phyloP scores from a whole-genome alignment of 2,888 invertebrate species.

The Chloroclysta siterata region DNA sequence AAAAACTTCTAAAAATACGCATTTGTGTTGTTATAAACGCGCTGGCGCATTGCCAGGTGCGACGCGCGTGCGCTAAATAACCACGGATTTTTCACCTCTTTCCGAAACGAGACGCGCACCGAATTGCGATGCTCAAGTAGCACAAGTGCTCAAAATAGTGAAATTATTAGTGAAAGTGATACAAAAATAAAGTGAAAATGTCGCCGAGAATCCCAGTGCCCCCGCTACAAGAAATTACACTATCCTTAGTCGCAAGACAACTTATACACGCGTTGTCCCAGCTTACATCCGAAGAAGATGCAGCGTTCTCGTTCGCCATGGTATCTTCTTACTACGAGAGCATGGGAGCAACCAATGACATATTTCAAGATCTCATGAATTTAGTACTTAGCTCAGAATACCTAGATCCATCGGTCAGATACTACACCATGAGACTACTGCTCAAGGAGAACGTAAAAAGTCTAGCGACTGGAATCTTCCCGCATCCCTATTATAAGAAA shows the following conservation, averaged over 20 bases:
- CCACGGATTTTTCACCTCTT: conserved; percentile 73
- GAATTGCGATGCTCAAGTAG: conserved; percentile 69
- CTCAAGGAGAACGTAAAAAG: conserved; percentile 87
- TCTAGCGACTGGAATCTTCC: conserved; percentile 88
- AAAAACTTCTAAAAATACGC: conserved; percentile 80
- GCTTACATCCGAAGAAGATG: conserved; percentile 85
- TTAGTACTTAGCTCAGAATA: conserved; percentile 87
- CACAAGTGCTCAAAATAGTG: conserved; percentile 38
- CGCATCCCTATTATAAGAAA: conserved; percentile 88
- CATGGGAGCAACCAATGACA: conserved; percentile 87
- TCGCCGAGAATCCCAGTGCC: conserved; percentile 87
- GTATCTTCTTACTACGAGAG: conserved; percentile 85
- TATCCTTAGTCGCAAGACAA: conserved; percentile 86
- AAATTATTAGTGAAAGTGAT: conserved; percentile 52
- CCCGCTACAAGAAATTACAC: conserved; percentile 84
- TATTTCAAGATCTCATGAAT: conserved; percentile 88
- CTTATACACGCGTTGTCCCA: conserved; percentile 86
- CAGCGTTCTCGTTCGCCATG: conserved; percentile 84
- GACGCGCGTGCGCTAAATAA: conserved; percentile 75
- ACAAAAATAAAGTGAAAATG: conserved; percentile 70
- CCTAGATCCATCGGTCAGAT: conserved; percentile 88
- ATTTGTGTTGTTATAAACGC: conserved; percentile 78
- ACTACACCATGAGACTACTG: conserved; percentile 87
- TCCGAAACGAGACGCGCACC: conserved; percentile 61
- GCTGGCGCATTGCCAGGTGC: conserved; percentile 71